Conservation (phyloP, 2,113 vertebrate species). For the Xenopus laevis region DNA sequence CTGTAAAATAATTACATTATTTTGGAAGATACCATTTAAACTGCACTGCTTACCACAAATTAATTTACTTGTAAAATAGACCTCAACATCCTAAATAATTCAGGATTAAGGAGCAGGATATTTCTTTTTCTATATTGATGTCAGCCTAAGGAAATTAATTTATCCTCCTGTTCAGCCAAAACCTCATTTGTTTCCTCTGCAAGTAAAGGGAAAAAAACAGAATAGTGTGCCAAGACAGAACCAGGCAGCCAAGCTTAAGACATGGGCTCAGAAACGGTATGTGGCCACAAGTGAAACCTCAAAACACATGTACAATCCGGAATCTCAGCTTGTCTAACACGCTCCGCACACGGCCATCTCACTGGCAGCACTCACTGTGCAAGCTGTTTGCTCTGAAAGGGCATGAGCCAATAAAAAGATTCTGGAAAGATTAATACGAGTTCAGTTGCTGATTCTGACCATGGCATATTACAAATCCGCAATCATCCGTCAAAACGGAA, state of each 20-base stretch:
- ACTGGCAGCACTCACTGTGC: slow-evolving; percentile 28
- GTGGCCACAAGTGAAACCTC: slow-evolving; percentile 43
- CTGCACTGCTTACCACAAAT: neutral
- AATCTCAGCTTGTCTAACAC: slow-evolving; percentile 42
- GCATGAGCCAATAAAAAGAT: slow-evolving; percentile 29
- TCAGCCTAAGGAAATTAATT: slow-evolving; percentile 40
- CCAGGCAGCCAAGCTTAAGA: slow-evolving; percentile 29
- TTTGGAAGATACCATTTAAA: no score
- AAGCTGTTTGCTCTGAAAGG: slow-evolving; percentile 28
- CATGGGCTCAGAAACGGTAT: slow-evolving; percentile 31
- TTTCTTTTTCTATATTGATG: slow-evolving; percentile 33
- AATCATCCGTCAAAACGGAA: slow-evolving; percentile 9
- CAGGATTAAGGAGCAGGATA: slow-evolving; percentile 35
- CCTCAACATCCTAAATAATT: slow-evolving; percentile 36
- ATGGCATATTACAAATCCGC: slow-evolving; percentile 23
- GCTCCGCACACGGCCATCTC: slow-evolving; percentile 21
- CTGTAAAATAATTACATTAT: no score
- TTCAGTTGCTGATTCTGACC: slow-evolving; percentile 27
- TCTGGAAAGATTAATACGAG: slow-evolving; percentile 29
- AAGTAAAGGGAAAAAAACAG: slow-evolving; percentile 16
- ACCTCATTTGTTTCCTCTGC: slow-evolving; percentile 31
- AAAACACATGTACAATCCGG: slow-evolving; percentile 44
- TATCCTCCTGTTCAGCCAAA: slow-evolving; percentile 18
- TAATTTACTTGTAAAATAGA: slow-evolving; percentile 15
- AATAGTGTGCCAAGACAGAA: slow-evolving; percentile 33